These are phyloP conservation scores for Enteromius argenteus DNA, from an alignment of 2,797 vertebrate genomes.

Conservation along the genomic window DNA sequence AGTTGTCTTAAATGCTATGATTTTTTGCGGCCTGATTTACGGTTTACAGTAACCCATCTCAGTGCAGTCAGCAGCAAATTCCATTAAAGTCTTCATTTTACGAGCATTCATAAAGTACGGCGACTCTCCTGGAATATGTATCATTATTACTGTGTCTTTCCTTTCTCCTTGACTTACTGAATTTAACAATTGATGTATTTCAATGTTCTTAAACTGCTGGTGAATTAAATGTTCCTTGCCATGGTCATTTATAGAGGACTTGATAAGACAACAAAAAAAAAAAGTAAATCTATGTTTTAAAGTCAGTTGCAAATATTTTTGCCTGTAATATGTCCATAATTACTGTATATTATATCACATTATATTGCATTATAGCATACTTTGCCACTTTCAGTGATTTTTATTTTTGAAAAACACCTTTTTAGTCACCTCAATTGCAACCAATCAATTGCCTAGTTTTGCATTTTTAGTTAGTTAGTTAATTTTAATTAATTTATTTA, in stretches of 20 bases:
- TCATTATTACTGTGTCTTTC: slow-evolving; percentile 70
- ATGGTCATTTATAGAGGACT: slow-evolving; percentile 32
- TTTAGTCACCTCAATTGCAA: not conserved
- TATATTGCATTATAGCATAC: not conserved
- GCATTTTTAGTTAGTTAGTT: not conserved
- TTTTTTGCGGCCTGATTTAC: slow-evolving; percentile 73
- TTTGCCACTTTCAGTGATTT: not conserved
- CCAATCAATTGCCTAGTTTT: not conserved
- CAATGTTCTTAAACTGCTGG: slow-evolving; percentile 54
- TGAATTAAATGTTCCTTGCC: slow-evolving; percentile 26
- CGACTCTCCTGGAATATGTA: slow-evolving; percentile 65
- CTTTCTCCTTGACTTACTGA: slow-evolving; percentile 56
- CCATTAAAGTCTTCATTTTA: slow-evolving; percentile 75
- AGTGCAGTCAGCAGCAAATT: slow-evolving; percentile 75
- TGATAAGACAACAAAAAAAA: not conserved
- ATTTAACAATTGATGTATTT: slow-evolving; percentile 58
- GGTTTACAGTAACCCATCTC: slow-evolving; percentile 68
- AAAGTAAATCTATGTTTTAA: not conserved
- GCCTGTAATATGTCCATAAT: not conserved
- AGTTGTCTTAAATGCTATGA: slow-evolving; percentile 60
- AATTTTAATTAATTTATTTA: not conserved
- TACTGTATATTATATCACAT: not conserved
- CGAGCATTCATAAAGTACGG: slow-evolving; percentile 73
- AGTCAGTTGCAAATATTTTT: not conserved
- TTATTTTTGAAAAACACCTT: not conserved